Conservation (phyloP, 2,797 vertebrate species). For the Leptodactylus fallax region DNA sequence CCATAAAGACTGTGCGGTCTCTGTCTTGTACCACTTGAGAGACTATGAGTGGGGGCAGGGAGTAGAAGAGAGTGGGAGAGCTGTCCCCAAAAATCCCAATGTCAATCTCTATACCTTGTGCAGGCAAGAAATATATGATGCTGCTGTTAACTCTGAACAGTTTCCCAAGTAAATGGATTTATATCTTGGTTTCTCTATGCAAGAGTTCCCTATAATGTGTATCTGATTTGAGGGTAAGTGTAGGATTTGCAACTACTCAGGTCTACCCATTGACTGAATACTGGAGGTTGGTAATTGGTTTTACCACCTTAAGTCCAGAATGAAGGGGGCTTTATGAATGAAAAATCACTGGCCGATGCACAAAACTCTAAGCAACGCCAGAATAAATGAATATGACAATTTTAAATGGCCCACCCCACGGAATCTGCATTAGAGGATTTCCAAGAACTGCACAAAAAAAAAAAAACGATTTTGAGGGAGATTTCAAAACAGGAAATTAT, state of each 20-base stretch:
- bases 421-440: not conserved
- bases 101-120: not conserved
- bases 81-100: not conserved
- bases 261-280: too few relatives aligned
- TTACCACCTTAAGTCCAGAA: not conserved
- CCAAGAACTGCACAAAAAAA: not conserved
- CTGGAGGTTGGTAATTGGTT: too few relatives aligned
- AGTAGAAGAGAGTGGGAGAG: not conserved
- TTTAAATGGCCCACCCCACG: not conserved
- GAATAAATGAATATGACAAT: not conserved
- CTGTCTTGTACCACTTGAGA: constrained; percentile 34
- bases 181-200: too few relatives aligned
- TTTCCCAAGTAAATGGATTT: not conserved
- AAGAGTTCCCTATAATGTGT: too few relatives aligned
- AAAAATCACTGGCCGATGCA: too few relatives aligned
- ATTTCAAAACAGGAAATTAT: constrained; percentile 3
- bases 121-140: not conserved
- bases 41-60: not conserved
- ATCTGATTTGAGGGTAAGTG: too few relatives aligned
- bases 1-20: constrained; percentile 15
- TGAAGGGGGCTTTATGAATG: not conserved
- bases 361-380: too few relatives aligned
- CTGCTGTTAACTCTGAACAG: not conserved
- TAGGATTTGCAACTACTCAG: too few relatives aligned
- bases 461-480: not conserved